Conservation (phyloP, 2,888 invertebrate genomes). For the Morpho achilles region DNA sequence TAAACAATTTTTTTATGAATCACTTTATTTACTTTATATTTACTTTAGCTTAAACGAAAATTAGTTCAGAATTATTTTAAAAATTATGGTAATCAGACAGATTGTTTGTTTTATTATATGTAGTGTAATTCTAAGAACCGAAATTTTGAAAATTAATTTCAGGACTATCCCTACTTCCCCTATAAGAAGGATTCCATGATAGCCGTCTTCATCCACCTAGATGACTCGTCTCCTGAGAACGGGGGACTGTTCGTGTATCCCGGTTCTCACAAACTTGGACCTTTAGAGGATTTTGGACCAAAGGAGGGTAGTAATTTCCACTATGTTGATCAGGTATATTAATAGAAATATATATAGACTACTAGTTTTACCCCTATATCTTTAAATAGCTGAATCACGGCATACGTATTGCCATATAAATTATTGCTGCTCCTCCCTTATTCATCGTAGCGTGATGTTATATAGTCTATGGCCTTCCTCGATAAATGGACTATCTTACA, state of each 20-base stretch:
- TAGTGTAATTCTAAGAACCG: too few relatives aligned
- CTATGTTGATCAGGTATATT: constrained; percentile 65
- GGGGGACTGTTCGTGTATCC: constrained; percentile 80
- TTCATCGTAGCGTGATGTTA: background rate
- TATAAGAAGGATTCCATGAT: constrained; percentile 78
- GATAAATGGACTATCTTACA: too few relatives aligned
- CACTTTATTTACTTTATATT: too few relatives aligned
- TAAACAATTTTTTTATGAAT: too few relatives aligned
- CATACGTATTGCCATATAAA: background rate
- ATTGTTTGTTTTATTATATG: too few relatives aligned
- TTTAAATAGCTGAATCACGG: too few relatives aligned
- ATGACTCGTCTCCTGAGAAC: constrained; percentile 76
- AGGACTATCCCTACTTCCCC: constrained; percentile 82
- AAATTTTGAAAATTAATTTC: constrained; percentile 13
- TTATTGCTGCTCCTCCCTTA: background rate
- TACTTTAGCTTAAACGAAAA: too few relatives aligned
- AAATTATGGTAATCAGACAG: too few relatives aligned
- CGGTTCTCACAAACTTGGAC: constrained; percentile 79
- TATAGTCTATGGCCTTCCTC: background rate
- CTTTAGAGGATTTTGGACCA: constrained; percentile 70
- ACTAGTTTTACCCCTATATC: too few relatives aligned
- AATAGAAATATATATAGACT: too few relatives aligned
- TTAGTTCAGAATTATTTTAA: too few relatives aligned
- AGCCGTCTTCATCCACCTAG: constrained; percentile 78
- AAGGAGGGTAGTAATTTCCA: constrained; percentile 59